Evolutionary conservation across 1,140 invertebrate species (phyloP), one percentile per base, ranked within the genome.

Genomic region (Diabrotica virgifera): DNA sequence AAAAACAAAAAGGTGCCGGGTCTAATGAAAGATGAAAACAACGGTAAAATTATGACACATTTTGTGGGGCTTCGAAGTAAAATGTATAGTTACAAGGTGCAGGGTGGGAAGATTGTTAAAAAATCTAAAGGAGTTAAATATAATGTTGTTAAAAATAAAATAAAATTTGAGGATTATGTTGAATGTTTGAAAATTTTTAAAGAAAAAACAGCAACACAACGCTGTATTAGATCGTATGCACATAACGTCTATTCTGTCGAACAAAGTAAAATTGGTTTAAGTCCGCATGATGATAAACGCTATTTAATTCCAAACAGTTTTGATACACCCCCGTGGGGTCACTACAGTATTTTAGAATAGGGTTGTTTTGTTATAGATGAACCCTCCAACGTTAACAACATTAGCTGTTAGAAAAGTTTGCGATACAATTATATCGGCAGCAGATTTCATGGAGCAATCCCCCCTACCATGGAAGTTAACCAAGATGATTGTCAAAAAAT

Each of bases 1-100:
- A 55, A n/a, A n/a, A 82, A 83, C 70, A 81, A 81, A 72, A 83
- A 84, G 66, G 76, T 80, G 5, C 14, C 80, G 5, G 80, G 82
- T 24, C 77, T 82, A 70, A 79, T 83, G 68, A 85, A 83, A 75
- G 81, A 76, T 71, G 71, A 74, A 64, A 57, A 58, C 50, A 67
- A 68, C 40, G 71, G 69, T 12, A 58, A 59, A 57, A 64, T 75
- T n/a, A 70, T 77, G 58, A 66, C 40, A 10, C 61, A 72, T 62
- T 77, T 76, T 70, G 58, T 74, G 38, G 72, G 70, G 5, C 62
- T 77, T 36, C 68, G 74, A 59, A 65, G 77, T 14, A 84, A 84
- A 72, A 75, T 80, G 70, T 82, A 82, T 65, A 63, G 70, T 8
- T 71, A 13, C 9, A 60, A 60, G 60, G 1, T 24, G 24, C 24